Evolutionary conservation across 2,888 invertebrate genomes (phyloP).

Genomic region (Glaucopsyche alexis): DNA sequence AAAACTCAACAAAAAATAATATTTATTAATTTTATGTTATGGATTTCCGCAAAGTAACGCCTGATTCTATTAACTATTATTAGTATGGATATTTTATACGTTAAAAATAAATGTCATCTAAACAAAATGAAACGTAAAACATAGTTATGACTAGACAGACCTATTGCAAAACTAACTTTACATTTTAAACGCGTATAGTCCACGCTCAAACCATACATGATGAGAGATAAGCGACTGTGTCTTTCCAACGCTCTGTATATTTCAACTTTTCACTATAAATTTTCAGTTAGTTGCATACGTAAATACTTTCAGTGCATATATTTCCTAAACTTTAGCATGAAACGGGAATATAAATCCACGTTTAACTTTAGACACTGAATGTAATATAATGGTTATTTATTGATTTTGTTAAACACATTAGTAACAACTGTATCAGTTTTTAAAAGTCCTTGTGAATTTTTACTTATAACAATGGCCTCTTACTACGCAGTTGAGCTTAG

Average conservation of each 20-base stretch:
- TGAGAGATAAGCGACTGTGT: not conserved
- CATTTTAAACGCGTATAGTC: not conserved
- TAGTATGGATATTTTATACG: too few relatives aligned
- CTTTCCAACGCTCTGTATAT: conserved; percentile 2
- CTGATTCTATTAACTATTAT: too few relatives aligned
- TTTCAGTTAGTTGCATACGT: conserved; percentile 18
- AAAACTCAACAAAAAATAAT: too few relatives aligned
- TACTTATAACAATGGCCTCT: not conserved
- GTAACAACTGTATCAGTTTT: too few relatives aligned
- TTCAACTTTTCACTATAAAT: conserved; percentile 22
- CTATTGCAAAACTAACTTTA: not conserved
- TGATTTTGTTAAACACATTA: conserved; percentile 7
- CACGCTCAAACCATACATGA: too few relatives aligned
- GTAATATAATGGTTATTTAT: not conserved
- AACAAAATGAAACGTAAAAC: too few relatives aligned
- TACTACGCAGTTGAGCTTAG: too few relatives aligned
- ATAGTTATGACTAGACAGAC: not conserved
- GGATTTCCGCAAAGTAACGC: too few relatives aligned
- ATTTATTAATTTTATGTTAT: too few relatives aligned
- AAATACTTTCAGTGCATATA: conserved; percentile 12
- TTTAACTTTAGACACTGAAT: conserved; percentile 18
- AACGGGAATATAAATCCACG: not conserved
- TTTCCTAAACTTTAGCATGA: not conserved
- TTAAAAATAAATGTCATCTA: too few relatives aligned
- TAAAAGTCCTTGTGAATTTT: too few relatives aligned